Base-by-base conservation (phyloP, 2,888 invertebrate genomes). In the Pterostichus madidus region DNA sequence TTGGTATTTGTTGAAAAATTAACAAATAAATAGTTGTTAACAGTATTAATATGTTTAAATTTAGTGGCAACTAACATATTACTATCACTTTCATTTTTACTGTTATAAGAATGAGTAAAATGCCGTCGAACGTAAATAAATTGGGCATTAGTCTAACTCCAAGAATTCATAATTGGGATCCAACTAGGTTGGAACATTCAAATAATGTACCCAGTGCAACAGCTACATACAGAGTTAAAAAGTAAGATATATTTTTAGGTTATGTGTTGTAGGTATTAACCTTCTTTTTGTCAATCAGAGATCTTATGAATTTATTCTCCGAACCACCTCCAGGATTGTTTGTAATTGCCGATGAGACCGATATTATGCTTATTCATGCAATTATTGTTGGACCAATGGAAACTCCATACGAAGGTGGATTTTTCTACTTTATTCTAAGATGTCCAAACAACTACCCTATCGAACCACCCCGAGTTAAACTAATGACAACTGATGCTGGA, bases 331-430 rank as follows among this genome's bases (percentile, higher is more conserved):
- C 92, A 6, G 92, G 92, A 11, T 90, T 93, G 86, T 92, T 91
- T 86, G 90, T 91, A 39, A 90, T 91, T 5, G 91, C 92, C 17
- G 92, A 92, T 86, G 91, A 92, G 84, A 88, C 90, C 52, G 91
- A 92, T 86, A 83, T 92, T 80, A 92, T 92, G 13, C 88, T 90
- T 86, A 91, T 92, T 52, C 92, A 93, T 88, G 92, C 92, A 0
- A 87, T 93, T 32, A 91, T 93, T 77, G 91, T 91, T 6, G 93
- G 93, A 10, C 91, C 91, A 39, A 91, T 92, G 87, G 93, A 92
- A 85, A 93, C 93, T 5, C 93, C 93, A 1, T 93, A 93, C 85
- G 92, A 93, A 87, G 90, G 90, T 13, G 91, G 91, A 46, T 91
- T 91, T 85, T 91, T 91, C 86, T 91, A 92, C 85, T 91, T 91